Conservation (phyloP, 1,140 invertebrate species). For the Brachionus calyciflorus region DNA sequence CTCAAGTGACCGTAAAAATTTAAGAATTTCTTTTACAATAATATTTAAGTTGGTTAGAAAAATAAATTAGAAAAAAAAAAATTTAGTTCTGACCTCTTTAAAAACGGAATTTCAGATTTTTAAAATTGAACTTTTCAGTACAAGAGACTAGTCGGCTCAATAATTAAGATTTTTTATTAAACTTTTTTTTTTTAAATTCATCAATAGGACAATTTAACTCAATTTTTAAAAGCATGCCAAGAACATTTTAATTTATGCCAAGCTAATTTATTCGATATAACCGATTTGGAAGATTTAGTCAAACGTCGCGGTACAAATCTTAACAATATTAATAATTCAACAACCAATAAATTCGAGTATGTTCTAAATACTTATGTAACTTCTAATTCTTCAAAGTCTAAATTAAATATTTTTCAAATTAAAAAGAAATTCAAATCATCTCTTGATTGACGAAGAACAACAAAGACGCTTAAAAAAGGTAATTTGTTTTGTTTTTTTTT, state of each 20-base stretch:
- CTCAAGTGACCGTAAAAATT: no score
- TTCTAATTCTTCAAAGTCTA: background rate
- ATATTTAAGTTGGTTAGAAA: no score
- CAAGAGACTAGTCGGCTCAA: background rate
- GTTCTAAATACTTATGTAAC: background rate
- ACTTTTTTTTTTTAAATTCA: slow-evolving; percentile 29
- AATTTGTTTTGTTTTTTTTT: background rate
- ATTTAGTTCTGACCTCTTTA: no score
- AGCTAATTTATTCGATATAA: slow-evolving; percentile 55
- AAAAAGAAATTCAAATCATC: background rate
- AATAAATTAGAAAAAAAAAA: no score
- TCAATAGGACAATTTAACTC: slow-evolving; percentile 57
- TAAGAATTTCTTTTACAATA: no score
- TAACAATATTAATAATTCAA: slow-evolving; percentile 18
- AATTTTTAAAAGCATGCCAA: slow-evolving; percentile 56
- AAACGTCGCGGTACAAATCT: slow-evolving; percentile 12
- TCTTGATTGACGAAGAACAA: slow-evolving; percentile 40
- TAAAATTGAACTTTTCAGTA: no score
- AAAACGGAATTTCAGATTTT: no score
- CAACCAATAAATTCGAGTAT: background rate
- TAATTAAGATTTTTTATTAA: slow-evolving; percentile 2
- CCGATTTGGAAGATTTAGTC: slow-evolving; percentile 56
- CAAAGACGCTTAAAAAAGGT: slow-evolving; percentile 46
- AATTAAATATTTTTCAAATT: background rate
- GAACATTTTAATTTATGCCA: slow-evolving; percentile 54